Conservation (phyloP, 2,797 vertebrate genomes). For the Pterois miles region DNA sequence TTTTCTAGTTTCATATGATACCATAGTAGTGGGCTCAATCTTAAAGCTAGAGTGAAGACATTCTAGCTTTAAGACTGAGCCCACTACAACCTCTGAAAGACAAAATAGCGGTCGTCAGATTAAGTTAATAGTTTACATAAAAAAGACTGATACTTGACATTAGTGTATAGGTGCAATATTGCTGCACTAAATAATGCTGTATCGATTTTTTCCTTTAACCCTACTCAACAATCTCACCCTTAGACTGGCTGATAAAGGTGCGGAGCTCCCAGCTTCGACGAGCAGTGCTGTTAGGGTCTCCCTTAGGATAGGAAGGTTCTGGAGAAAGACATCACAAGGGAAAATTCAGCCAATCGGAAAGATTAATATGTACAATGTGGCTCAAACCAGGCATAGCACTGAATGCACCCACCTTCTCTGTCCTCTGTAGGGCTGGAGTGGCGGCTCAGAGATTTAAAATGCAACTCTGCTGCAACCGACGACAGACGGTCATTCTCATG, state of each 20-base stretch:
- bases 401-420: constrained; percentile 86
- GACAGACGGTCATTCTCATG: constrained; percentile 97
- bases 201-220: too few relatives aligned
- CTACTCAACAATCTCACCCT: constrained; percentile 81
- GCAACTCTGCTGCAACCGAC: constrained; percentile 92
- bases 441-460: constrained; percentile 96
- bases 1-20: too few relatives aligned
- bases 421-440: constrained; percentile 99
- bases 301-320: constrained; percentile 96
- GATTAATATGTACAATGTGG: neutral
- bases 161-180: too few relatives aligned
- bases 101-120: too few relatives aligned
- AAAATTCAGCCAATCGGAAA: neutral
- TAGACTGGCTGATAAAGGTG: constrained; percentile 92
- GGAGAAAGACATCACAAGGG: constrained; percentile 2
- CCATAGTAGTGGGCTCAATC: too few relatives aligned
- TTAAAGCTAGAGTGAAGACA: too few relatives aligned
- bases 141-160: too few relatives aligned
- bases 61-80: too few relatives aligned
- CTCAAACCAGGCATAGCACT: neutral
- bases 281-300: constrained; percentile 83
- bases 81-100: too few relatives aligned
- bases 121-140: too few relatives aligned
- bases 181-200: too few relatives aligned
- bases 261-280: constrained; percentile 96